Base-by-base conservation (phyloP, 2,888 invertebrate species). In the Seira ritae region DNA sequence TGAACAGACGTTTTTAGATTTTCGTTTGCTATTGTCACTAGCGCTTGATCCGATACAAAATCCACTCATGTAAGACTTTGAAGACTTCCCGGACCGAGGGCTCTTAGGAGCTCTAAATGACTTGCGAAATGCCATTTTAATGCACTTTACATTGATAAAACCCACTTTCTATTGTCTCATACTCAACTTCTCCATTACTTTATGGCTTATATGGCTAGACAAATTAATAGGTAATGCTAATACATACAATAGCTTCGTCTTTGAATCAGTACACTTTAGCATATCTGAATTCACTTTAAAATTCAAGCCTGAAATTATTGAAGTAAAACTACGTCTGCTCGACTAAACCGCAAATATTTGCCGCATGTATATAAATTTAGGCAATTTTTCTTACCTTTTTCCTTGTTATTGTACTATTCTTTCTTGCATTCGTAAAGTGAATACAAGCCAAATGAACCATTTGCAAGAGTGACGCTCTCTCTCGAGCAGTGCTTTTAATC, bases 381-480 rank as follows among this genome's bases (percentile, higher is more conserved):
- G n/a, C n/a, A n/a, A n/a, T 22, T 65, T 66, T 23, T 20, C 86
- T 71, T 67, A 87, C 89, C 83, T 89, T 89, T 83, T 88, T 89
- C 85, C 88, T 87, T 17, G 89, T 89, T 10, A 87, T 87, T 46
- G 89, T 89, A 55, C 86, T 87, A 74, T 88, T 88, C 84, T 89
- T 89, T 67, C 86, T 82, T 3, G 87, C 89, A 77, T 87, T 87
- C 15, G 87, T 87, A 73, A 89, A 89, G 68, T 89, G 88, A 65
- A 85, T 78, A 60, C 87, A 87, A 50, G 88, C 87, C 4, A 88
- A 65, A 76, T 87, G 87, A 65, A 88, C 85, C 88, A 89, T 89
- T 85, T 89, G 89, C 22, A 89, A 84, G 4, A 89, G 81, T 10
- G 86, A 86, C 8, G 89, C 84, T 75, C 89, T 75, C 62, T 89